Evolutionary conservation across 2,888 invertebrate species (phyloP).

Genomic region (Idaea straminata): DNA sequence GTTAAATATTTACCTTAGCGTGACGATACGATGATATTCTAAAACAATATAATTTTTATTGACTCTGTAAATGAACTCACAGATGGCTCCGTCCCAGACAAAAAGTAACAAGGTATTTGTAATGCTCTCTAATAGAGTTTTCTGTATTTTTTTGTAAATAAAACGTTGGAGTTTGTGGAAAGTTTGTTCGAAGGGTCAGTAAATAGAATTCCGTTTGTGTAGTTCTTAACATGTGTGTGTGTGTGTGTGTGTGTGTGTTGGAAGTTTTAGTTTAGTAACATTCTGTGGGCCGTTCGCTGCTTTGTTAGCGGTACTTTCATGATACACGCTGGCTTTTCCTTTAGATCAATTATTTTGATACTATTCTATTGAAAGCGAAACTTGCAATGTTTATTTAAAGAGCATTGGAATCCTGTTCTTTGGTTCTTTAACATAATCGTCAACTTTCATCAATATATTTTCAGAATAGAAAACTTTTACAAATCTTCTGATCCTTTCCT

Average conservation of each 20-base stretch:
- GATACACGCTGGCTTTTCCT: neutral
- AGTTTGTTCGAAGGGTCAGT: conserved; percentile 40
- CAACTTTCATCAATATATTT: neutral
- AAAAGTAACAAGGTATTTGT: conserved; percentile 34
- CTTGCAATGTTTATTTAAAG: neutral
- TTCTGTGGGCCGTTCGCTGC: neutral
- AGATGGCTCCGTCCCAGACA: conserved; percentile 10
- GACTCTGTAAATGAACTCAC: neutral
- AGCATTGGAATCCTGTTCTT: neutral
- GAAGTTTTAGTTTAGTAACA: neutral
- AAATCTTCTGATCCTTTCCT: neutral
- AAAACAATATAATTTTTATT: neutral
- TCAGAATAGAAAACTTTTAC: neutral
- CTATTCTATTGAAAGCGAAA: neutral
- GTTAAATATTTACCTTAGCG: neutral
- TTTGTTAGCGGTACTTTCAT: neutral
- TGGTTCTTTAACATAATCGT: neutral
- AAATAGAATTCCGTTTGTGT: conserved; percentile 45
- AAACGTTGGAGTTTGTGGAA: conserved; percentile 30
- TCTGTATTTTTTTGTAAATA: conserved; percentile 38
- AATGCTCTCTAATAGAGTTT: conserved; percentile 40
- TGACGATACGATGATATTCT: neutral
- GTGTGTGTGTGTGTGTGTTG: neutral
- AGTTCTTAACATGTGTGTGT: conserved; percentile 30
- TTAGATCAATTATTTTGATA: neutral